Conservation (phyloP, 2,113 vertebrate species). For the Fukomys damarensis region DNA sequence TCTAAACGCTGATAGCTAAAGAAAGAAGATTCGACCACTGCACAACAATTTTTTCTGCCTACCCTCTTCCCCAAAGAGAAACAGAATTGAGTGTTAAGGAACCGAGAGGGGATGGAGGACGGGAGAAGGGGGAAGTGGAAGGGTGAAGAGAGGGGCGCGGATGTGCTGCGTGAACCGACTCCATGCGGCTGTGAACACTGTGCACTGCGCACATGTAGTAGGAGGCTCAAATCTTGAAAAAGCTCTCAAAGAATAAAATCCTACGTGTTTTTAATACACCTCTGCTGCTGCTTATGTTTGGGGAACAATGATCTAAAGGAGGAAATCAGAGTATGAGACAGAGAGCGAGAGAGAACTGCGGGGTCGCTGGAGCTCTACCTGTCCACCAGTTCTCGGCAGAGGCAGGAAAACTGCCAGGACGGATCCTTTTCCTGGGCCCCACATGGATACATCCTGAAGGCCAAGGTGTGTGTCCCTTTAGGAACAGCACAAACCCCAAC, state of each 20-base stretch:
- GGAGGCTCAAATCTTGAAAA: not conserved
- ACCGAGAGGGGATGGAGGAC: not conserved
- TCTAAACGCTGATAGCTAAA: not conserved
- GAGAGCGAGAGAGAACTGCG: not conserved
- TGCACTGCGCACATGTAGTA: not conserved
- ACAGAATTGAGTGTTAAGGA: not conserved
- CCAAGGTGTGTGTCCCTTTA: not conserved
- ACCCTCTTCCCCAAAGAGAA: not conserved
- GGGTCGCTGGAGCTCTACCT: not conserved
- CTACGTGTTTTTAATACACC: not conserved
- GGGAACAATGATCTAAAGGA: not conserved
- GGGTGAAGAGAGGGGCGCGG: not conserved
- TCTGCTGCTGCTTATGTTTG: not conserved
- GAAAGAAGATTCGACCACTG: not conserved
- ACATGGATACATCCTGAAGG: not conserved
- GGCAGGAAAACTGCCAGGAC: not conserved
- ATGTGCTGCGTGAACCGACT: too few relatives aligned
- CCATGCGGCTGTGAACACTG: not conserved
- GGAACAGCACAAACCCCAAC: not conserved
- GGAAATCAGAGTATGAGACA: not conserved
- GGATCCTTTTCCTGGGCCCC: not conserved
- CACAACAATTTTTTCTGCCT: not conserved
- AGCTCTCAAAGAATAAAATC: not conserved
- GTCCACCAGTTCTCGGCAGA: not conserved
- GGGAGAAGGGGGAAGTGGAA: not conserved